phyloP scores from a whole-genome alignment of 2,113 vertebrate species.

The Egretta garzetta region DNA sequence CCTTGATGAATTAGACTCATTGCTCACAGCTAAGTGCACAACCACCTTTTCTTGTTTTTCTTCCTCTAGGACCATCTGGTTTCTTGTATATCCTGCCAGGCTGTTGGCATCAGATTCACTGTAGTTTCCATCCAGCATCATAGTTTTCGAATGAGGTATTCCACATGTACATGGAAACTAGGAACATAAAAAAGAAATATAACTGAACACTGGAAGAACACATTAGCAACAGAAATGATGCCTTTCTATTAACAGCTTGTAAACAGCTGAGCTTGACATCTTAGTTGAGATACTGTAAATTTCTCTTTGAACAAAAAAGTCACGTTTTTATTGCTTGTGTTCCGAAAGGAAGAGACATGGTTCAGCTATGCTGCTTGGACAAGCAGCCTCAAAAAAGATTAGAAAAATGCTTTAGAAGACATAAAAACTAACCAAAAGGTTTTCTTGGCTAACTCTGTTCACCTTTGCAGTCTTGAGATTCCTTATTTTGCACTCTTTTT shows the following conservation, averaged over 20 bases:
- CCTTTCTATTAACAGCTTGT: background rate
- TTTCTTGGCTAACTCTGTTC: background rate
- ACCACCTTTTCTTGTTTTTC: conserved; percentile 88
- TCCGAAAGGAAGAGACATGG: background rate
- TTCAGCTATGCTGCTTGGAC: background rate
- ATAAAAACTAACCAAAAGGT: background rate
- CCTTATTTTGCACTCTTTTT: background rate
- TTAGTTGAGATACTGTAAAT: background rate
- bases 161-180: conserved; percentile 85
- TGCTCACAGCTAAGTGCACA: conserved; percentile 86
- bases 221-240: background rate
- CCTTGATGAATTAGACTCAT: conserved; percentile 77
- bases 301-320: background rate
- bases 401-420: background rate
- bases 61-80: conserved; percentile 81
- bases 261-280: background rate
- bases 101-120: conserved; percentile 89
- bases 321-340: background rate
- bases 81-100: conserved; percentile 86
- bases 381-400: background rate
- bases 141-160: conserved; percentile 84
- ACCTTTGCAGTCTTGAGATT: background rate
- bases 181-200: conserved; percentile 14
- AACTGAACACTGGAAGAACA: background rate
- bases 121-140: conserved; percentile 89